A percentile compares a stretch with the other conserved stretches of the same genome.
Evolutionary conservation across 2,113 vertebrate species (phyloP).

Genomic region (Xyliphius kryptos): DNA sequence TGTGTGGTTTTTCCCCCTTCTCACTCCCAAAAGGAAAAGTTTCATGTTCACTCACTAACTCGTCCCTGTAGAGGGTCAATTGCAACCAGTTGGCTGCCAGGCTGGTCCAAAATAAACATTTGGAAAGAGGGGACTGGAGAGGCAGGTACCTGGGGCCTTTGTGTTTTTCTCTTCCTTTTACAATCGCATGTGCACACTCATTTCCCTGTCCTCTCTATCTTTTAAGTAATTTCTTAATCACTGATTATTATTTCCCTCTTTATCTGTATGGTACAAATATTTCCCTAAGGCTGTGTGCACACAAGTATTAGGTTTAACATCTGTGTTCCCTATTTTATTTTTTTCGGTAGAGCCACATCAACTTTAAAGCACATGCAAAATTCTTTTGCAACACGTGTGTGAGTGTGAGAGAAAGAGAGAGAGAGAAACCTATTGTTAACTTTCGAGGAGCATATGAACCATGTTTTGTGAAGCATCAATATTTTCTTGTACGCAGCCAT

Average conservation of each 20-base stretch:
- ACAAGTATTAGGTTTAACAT: no score
- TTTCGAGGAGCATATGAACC: no score
- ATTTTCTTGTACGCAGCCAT: no score
- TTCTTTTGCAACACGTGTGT: no score
- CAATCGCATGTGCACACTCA: constrained; percentile 1
- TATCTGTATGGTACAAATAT: neutral
- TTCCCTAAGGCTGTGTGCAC: no score
- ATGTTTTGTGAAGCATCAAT: no score
- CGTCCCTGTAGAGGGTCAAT: constrained; percentile 92
- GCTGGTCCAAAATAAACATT: constrained; percentile 95
- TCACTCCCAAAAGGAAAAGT: constrained; percentile 65
- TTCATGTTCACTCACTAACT: constrained; percentile 85
- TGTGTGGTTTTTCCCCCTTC: constrained; percentile 67
- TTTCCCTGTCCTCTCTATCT: constrained; percentile 42
- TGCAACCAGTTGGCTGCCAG: constrained; percentile 89
- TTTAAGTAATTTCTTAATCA: constrained; percentile 5
- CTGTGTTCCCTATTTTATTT: no score
- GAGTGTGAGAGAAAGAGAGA: no score
- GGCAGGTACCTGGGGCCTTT: constrained; percentile 77
- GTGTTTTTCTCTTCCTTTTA: constrained; percentile 50
- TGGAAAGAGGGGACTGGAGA: constrained; percentile 76
- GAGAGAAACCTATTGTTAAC: no score
- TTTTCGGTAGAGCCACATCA: no score
- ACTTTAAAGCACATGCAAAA: no score
- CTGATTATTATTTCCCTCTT: constrained; percentile 35